These are phyloP conservation scores for Lasaia peninsularis DNA, from an alignment of 1,140 invertebrate genomes.

Conservation along the genomic window DNA sequence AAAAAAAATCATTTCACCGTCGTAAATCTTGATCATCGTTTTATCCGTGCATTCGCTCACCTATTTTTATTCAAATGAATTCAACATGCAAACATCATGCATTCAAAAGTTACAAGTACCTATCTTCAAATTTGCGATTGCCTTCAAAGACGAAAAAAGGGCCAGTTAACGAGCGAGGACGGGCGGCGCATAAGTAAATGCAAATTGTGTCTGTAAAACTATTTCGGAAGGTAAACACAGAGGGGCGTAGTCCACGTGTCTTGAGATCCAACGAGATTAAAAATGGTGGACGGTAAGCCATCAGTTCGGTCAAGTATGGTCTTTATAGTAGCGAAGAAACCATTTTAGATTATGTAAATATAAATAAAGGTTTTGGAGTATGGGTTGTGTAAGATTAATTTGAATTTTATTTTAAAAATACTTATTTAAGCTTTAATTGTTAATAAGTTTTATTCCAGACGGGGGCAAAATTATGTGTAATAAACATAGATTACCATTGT, in stretches of 20 bases:
- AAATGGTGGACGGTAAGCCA: constrained; percentile 53
- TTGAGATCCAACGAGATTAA: constrained; percentile 61
- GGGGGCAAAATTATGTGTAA: too few relatives aligned
- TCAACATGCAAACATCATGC: constrained; percentile 28
- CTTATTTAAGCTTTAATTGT: too few relatives aligned
- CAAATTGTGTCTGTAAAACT: constrained; percentile 75
- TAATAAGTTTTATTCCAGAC: too few relatives aligned
- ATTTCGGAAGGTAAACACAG: constrained; percentile 73
- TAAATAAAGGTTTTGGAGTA: constrained; percentile 58
- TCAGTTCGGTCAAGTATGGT: constrained; percentile 53
- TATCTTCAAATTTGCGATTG: constrained; percentile 35
- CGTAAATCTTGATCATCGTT: constrained; percentile 18
- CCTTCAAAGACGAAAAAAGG: constrained; percentile 46
- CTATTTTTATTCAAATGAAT: constrained; percentile 23
- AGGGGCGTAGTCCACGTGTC: constrained; percentile 55
- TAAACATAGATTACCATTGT: too few relatives aligned
- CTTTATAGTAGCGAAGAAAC: constrained; percentile 53
- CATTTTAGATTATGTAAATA: constrained; percentile 71
- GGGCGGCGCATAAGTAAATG: constrained; percentile 70
- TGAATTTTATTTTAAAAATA: not conserved
- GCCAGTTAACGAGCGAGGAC: constrained; percentile 67
- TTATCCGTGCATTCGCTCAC: too few relatives aligned
- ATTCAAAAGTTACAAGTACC: constrained; percentile 16
- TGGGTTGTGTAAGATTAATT: not conserved
- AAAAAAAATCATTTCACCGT: too few relatives aligned